A percentile compares a stretch with the other conserved stretches of the same genome.
These are phyloP conservation scores for Drosophila infuscata DNA, from an alignment of 2,888 invertebrate species.

Conservation along the genomic window DNA sequence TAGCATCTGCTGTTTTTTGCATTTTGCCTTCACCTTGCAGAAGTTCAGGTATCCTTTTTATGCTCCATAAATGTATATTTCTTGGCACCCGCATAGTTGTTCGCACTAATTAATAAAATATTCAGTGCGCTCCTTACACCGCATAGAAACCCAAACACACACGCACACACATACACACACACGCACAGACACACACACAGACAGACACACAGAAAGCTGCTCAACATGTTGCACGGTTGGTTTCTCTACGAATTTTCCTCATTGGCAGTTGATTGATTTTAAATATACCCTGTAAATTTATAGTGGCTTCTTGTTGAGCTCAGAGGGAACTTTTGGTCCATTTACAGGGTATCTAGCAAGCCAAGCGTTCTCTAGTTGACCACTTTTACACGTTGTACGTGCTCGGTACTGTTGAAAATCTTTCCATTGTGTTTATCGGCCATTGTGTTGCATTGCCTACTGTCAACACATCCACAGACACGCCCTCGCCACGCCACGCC, in stretches of 20 bases:
- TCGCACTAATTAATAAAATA: conserved; percentile 53
- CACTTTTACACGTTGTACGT: background rate
- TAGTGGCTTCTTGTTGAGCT: background rate
- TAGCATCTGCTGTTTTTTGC: background rate
- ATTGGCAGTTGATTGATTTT: conserved; percentile 62
- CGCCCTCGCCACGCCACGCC: background rate
- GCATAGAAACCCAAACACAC: background rate
- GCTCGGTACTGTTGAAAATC: conserved; percentile 3
- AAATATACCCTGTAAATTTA: conserved; percentile 4
- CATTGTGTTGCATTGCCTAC: conserved; percentile 41
- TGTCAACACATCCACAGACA: conserved; percentile 5
- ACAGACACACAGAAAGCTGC: background rate
- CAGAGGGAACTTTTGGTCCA: background rate
- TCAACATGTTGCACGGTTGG: conserved; percentile 23
- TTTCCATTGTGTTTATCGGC: conserved; percentile 51
- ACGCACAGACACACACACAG: background rate
- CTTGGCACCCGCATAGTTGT: conserved; percentile 25
- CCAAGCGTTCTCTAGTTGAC: background rate
- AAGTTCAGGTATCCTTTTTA: background rate
- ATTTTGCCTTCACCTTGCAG: background rate
- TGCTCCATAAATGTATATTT: conserved; percentile 9
- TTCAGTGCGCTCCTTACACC: conserved; percentile 5
- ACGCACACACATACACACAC: background rate
- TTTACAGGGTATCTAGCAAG: conserved; percentile 13
- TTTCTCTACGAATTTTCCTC: conserved; percentile 41